These are phyloP conservation scores for Drosophila subsilvestris DNA, from an alignment of 2,888 invertebrate species.

Conservation along the genomic window DNA sequence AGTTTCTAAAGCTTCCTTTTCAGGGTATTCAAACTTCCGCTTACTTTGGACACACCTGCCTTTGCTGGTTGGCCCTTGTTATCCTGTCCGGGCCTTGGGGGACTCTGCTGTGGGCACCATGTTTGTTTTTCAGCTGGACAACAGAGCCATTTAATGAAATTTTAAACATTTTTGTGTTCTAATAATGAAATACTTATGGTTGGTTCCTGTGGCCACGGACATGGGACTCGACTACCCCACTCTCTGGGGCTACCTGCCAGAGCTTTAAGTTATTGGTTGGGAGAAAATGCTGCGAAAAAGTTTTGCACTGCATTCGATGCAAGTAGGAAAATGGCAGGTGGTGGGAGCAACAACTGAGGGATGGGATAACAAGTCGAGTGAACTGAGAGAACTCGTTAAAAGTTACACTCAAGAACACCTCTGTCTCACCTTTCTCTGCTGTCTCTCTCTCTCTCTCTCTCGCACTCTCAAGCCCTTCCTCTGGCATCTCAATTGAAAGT, in stretches of 20 bases:
- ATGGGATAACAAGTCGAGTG: slow-evolving; percentile 19
- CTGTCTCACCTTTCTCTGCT: slow-evolving; percentile 20
- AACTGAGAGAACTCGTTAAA: slow-evolving; percentile 66
- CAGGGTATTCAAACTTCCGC: slow-evolving; percentile 4
- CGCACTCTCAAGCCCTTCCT: too few relatives aligned
- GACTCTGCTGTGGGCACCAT: slow-evolving; percentile 13
- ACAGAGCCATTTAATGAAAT: slow-evolving; percentile 69
- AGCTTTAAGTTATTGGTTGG: slow-evolving; percentile 28
- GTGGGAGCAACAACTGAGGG: slow-evolving; percentile 8
- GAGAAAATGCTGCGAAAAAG: slow-evolving; percentile 41
- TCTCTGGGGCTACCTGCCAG: slow-evolving; percentile 7
- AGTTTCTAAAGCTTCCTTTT: not conserved
- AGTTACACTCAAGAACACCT: slow-evolving; percentile 45
- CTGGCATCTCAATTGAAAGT: slow-evolving; percentile 58
- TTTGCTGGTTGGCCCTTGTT: not conserved
- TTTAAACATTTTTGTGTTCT: slow-evolving; percentile 71
- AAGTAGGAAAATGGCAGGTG: slow-evolving; percentile 59
- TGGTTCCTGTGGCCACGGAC: slow-evolving; percentile 31
- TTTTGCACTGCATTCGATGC: slow-evolving; percentile 43
- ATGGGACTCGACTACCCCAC: not conserved
- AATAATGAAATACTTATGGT: slow-evolving; percentile 72
- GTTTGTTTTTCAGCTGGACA: slow-evolving; percentile 37
- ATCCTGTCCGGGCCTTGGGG: slow-evolving; percentile 19
- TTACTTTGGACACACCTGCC: not conserved
- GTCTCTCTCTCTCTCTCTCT: slow-evolving; percentile 18